phyloP scores from a whole-genome alignment of 2,888 invertebrate species.

The Trachelus tabidus region DNA sequence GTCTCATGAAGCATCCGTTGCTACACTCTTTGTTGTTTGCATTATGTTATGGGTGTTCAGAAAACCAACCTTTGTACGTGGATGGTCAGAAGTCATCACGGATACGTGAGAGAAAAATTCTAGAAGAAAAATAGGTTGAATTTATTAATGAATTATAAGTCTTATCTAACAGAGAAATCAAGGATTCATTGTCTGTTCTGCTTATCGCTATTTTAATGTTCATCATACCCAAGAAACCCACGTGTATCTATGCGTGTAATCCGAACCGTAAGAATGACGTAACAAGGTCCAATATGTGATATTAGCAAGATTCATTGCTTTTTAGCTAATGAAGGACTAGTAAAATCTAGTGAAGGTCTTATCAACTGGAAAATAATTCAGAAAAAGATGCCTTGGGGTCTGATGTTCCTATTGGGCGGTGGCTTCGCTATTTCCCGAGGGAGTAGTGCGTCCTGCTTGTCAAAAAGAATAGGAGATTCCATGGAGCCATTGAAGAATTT shows the following conservation, averaged over 20 bases:
- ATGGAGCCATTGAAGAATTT: conserved; percentile 61
- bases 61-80: conserved; percentile 70
- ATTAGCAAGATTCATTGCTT: not conserved
- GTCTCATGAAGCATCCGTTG: conserved; percentile 63
- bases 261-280: conserved; percentile 33
- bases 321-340: conserved; percentile 41
- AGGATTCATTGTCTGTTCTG: conserved; percentile 65
- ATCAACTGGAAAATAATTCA: conserved; percentile 69
- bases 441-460: conserved; percentile 68
- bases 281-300: not conserved
- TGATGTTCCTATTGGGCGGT: conserved; percentile 71
- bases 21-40: conserved; percentile 64
- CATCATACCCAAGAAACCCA: conserved; percentile 67
- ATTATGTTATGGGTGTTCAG: conserved; percentile 71
- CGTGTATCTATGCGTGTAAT: conserved; percentile 47
- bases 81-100: conserved; percentile 67
- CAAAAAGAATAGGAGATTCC: conserved; percentile 64
- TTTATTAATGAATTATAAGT: not conserved
- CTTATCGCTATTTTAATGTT: conserved; percentile 69
- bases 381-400: conserved; percentile 70
- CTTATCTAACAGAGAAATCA: conserved; percentile 37
- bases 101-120: conserved; percentile 19
- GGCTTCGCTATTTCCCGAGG: conserved; percentile 72
- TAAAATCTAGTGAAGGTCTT: conserved; percentile 57
- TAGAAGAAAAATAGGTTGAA: not conserved